Evolutionary conservation across 2,797 vertebrate genomes (phyloP).

Genomic region (Schizothorax lantsangensis): DNA sequence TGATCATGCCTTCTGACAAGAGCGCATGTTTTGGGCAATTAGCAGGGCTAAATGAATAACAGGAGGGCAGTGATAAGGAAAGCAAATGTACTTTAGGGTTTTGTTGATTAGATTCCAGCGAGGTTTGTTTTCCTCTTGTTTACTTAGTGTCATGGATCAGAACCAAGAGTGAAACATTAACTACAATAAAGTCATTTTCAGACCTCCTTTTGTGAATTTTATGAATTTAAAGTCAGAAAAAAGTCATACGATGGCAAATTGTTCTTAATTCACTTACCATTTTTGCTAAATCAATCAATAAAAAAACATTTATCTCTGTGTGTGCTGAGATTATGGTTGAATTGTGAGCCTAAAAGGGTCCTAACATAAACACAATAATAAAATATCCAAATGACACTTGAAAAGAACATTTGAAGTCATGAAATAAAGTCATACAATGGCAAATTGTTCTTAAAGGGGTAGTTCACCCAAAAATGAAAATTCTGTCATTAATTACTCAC

Average conservation of each 20-base stretch:
- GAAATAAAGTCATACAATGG: background rate
- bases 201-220: constrained; percentile 1
- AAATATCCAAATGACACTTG: background rate
- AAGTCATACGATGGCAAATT: background rate
- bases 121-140: constrained; percentile 46
- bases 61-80: constrained; percentile 69
- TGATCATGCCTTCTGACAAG: constrained; percentile 70
- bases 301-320: background rate
- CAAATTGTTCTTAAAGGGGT: background rate
- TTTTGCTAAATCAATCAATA: background rate
- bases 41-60: constrained; percentile 69
- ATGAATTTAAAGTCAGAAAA: background rate
- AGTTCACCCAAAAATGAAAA: too few species aligned
- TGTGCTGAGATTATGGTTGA: background rate
- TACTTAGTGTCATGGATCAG: constrained; percentile 37
- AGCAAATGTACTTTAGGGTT: constrained; percentile 56
- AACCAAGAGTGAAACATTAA: constrained; percentile 56
- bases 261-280: background rate
- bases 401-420: background rate
- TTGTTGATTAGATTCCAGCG: constrained; percentile 58
- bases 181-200: constrained; percentile 11
- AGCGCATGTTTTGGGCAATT: constrained; percentile 57
- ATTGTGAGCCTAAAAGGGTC: background rate
- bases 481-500: too few species aligned
- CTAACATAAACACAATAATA: background rate